Conservation (phyloP, 1,140 invertebrate species). For the Homarus americanus region DNA sequence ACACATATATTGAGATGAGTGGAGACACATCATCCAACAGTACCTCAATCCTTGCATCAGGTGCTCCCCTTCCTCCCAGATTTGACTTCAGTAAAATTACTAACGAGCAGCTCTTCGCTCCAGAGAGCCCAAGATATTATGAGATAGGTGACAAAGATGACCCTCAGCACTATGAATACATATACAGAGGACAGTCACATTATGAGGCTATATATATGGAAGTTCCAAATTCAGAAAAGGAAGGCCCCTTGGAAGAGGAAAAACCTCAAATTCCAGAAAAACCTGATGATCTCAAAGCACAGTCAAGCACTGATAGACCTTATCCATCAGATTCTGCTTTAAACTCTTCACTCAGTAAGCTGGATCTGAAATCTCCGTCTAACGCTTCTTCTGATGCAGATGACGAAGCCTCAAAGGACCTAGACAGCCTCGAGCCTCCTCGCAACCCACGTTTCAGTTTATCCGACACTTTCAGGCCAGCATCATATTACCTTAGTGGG, state of each 20-base stretch:
- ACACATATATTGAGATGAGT: conserved; percentile 76
- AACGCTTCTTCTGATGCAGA: conserved; percentile 86
- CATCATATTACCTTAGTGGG: conserved; percentile 89
- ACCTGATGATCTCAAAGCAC: conserved; percentile 65
- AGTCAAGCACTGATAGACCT: conserved; percentile 43
- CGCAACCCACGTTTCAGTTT: conserved; percentile 87
- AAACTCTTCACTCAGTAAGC: conserved; percentile 54
- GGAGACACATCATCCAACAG: conserved; percentile 68
- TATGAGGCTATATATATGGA: conserved; percentile 76
- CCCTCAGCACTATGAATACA: conserved; percentile 75
- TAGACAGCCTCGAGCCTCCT: conserved; percentile 84
- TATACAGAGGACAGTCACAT: conserved; percentile 73
- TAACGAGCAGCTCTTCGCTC: conserved; percentile 54
- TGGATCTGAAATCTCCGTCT: conserved; percentile 66
- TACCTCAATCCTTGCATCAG: conserved; percentile 10
- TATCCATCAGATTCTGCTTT: conserved; percentile 56
- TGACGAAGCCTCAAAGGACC: conserved; percentile 89
- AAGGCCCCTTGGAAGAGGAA: conserved; percentile 43
- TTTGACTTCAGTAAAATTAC: conserved; percentile 51
- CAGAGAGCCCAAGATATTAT: conserved; percentile 75
- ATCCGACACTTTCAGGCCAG: conserved; percentile 91
- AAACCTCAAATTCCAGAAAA: conserved; percentile 66
- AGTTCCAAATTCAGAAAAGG: conserved; percentile 71
- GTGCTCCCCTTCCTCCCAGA: conserved; percentile 39
- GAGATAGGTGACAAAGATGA: conserved; percentile 75